These are phyloP conservation scores for Conus canariensis DNA, from an alignment of 2,888 invertebrate species.

Conservation along the genomic window DNA sequence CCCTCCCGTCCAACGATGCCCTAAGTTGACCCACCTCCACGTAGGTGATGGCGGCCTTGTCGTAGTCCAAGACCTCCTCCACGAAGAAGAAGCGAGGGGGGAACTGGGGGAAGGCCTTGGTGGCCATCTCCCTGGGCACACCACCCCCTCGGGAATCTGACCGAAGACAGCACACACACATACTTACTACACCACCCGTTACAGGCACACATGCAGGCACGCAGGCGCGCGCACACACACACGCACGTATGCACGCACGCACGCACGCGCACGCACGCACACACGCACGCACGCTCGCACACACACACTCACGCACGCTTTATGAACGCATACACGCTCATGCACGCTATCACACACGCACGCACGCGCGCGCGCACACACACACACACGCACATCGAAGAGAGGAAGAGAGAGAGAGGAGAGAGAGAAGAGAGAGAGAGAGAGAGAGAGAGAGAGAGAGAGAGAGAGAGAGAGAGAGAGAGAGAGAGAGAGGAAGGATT, in stretches of 20 bases:
- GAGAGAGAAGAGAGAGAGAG: too few relatives aligned
- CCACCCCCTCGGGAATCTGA: conserved; percentile 29
- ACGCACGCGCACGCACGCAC: neutral
- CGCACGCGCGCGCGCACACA: neutral
- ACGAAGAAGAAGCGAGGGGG: conserved; percentile 28
- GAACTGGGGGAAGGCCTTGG: conserved; percentile 35
- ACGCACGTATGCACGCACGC: neutral
- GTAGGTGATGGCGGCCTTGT: neutral
- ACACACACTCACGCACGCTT: neutral
- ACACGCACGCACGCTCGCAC: neutral
- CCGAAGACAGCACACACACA: neutral
- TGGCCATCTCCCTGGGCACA: conserved; percentile 26
- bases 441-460: too few relatives aligned
- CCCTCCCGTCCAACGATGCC: neutral
- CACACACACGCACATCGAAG: neutral
- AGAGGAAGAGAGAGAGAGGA: too few relatives aligned
- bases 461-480: too few relatives aligned
- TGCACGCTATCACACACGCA: neutral
- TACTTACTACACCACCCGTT: conserved; percentile 5
- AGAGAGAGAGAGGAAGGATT: too few relatives aligned
- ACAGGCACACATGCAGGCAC: neutral
- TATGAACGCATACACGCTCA: neutral
- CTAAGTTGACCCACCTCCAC: neutral
- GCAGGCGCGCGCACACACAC: neutral
- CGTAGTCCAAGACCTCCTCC: conserved; percentile 31